Evolutionary conservation across 2,797 vertebrate genomes (phyloP), one percentile per base, ranked within the genome.

Genomic region (Amphiprion clarkii): DNA sequence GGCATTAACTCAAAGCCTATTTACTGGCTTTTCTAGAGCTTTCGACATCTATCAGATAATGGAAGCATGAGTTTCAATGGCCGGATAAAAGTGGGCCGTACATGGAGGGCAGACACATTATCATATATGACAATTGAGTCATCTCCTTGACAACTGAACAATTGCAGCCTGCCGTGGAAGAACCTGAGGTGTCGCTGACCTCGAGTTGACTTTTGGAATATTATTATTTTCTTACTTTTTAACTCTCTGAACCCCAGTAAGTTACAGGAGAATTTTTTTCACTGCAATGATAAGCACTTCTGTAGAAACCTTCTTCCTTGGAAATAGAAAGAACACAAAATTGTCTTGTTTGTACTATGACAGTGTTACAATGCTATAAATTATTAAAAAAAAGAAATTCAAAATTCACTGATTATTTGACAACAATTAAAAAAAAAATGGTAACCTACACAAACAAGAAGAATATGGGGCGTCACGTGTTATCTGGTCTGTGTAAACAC

Each of bases 231-330:
- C 33, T 33, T 33, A 33, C 33, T 33, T 33, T 33, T 33, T 10
- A 39, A 39, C 36, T 10, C 11, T 39, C 36, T 39, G 11, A 39
- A 39, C 36, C 11, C 36, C 36, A 39, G 3, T 9, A 39, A 39
- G 9, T 11, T 39, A 3, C 36, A 39, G 36, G 10, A 11, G 2
- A 0, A 39, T 7, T 46, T 17, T 17, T 17, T 17, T 46, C 5
- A 46, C 14, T 46, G 36, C 11, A 39, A 11, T 39, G 11, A 12
- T 11, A 39, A 39, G 36, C 10, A 39, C 36, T 11, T 11, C 36
- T 39, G 7, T 39, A 2, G 6, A 3, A 3, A 36, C 0, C 36
- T 2, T 3, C 3, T 3, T 12, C 3, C 10, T 12, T 3, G 2
- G 11, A 3, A 39, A 12, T 2, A 2, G 3, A 3, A 39, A 39